A percentile compares a stretch with the other conserved stretches of the same genome.
Evolutionary conservation across 2,888 invertebrate genomes (phyloP).

Genomic region (Bhutanitis thaidina): DNA sequence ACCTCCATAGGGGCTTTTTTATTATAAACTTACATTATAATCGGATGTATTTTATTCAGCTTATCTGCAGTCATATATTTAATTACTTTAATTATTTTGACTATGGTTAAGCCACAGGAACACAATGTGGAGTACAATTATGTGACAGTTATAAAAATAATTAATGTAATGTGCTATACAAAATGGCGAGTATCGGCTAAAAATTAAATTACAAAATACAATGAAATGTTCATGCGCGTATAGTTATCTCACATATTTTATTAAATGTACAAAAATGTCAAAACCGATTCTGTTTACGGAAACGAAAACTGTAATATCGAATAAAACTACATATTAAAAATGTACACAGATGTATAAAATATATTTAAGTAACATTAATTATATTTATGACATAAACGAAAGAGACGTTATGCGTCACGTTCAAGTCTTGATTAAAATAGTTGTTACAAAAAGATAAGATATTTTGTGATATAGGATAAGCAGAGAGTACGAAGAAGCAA

Average conservation of each 20-base stretch:
- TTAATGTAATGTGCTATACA: constrained; percentile 25
- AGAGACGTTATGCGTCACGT: too few relatives aligned
- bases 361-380: too few relatives aligned
- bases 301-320: too few relatives aligned
- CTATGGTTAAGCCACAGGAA: constrained; percentile 67
- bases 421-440: too few relatives aligned
- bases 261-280: too few relatives aligned
- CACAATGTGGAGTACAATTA: constrained; percentile 56
- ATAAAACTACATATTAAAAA: neutral
- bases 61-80: constrained; percentile 64
- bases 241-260: neutral
- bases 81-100: constrained; percentile 56
- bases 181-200: constrained; percentile 20
- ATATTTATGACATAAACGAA: too few relatives aligned
- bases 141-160: constrained; percentile 38
- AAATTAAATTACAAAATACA: constrained; percentile 2
- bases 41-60: constrained; percentile 54
- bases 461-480: too few relatives aligned
- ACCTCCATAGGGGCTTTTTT: constrained; percentile 75
- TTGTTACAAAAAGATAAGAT: too few relatives aligned
- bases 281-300: too few relatives aligned
- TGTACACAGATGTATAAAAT: neutral
- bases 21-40: constrained; percentile 76
- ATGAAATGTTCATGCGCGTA: neutral
- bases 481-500: too few relatives aligned